phyloP scores from a whole-genome alignment of 2,797 vertebrate genomes.

The Sternarchorhynchus goeldii region DNA sequence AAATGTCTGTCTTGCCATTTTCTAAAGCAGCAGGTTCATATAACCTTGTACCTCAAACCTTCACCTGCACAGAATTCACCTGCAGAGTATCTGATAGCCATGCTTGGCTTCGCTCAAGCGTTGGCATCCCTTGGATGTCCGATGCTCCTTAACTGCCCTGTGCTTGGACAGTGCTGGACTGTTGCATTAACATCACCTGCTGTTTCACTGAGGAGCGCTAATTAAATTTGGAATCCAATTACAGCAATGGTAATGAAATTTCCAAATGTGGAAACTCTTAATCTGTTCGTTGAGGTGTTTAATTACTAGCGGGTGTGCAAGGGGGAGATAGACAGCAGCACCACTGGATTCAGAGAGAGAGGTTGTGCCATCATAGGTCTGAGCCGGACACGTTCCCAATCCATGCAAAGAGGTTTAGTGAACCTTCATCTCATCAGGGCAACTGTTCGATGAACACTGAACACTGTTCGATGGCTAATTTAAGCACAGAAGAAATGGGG shows the following conservation, averaged over 20 bases:
- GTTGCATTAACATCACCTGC: slow-evolving; percentile 71
- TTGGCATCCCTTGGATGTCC: background rate
- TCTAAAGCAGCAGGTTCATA: background rate
- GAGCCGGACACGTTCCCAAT: slow-evolving; percentile 44
- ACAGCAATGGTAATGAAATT: slow-evolving; percentile 81
- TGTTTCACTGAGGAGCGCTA: slow-evolving; percentile 73
- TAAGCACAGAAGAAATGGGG: slow-evolving; percentile 28
- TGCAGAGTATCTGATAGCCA: slow-evolving; percentile 28
- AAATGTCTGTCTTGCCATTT: background rate
- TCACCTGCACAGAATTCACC: no score
- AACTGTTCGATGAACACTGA: no score
- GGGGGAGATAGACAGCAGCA: slow-evolving; percentile 72
- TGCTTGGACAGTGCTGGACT: slow-evolving; percentile 60
- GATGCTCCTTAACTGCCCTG: slow-evolving; percentile 21
- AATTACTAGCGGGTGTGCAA: slow-evolving; percentile 77
- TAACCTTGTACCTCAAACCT: background rate
- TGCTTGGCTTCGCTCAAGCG: background rate
- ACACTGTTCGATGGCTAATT: slow-evolving; percentile 40
- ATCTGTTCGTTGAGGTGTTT: slow-evolving; percentile 84
- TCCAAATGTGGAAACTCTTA: slow-evolving; percentile 81
- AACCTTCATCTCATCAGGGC: slow-evolving; percentile 37
- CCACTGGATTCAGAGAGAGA: slow-evolving; percentile 57
- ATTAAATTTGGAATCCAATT: slow-evolving; percentile 83
- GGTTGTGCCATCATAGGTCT: slow-evolving; percentile 20
- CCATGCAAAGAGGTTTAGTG: slow-evolving; percentile 42